phyloP scores from a whole-genome alignment of 2,113 vertebrate genomes.

The Neopipo cinnamomea region DNA sequence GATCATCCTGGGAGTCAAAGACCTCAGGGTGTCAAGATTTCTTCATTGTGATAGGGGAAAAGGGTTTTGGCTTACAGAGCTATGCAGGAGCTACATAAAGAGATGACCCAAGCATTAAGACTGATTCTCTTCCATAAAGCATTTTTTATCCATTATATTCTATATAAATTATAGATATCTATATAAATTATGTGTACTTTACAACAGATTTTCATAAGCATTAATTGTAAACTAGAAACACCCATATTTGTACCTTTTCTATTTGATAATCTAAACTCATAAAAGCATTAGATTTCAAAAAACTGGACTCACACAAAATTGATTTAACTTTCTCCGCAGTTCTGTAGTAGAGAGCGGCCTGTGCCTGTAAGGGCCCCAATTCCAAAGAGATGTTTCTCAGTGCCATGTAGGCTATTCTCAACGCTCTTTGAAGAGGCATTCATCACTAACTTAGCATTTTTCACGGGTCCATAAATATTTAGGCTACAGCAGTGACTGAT shows the following conservation, averaged over 20 bases:
- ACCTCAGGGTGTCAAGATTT: background rate
- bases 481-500: slow-evolving; percentile 31
- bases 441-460: slow-evolving; percentile 39
- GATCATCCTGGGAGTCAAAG: background rate
- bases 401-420: background rate
- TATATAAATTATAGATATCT: background rate
- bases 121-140: background rate
- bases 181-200: background rate
- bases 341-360: background rate
- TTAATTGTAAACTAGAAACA: background rate
- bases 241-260: background rate
- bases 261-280: background rate
- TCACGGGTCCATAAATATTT: slow-evolving; percentile 51
- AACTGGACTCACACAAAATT: fast-evolving
- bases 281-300: background rate
- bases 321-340: background rate
- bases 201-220: background rate
- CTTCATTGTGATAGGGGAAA: background rate
- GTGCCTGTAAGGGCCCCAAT: background rate
- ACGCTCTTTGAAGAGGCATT: background rate
- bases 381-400: background rate
- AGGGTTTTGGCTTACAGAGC: background rate
- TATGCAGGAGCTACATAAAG: background rate
- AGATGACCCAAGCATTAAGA: background rate
- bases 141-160: background rate